Conservation (phyloP, 2,113 vertebrate species). For the Lamprotornis superbus region DNA sequence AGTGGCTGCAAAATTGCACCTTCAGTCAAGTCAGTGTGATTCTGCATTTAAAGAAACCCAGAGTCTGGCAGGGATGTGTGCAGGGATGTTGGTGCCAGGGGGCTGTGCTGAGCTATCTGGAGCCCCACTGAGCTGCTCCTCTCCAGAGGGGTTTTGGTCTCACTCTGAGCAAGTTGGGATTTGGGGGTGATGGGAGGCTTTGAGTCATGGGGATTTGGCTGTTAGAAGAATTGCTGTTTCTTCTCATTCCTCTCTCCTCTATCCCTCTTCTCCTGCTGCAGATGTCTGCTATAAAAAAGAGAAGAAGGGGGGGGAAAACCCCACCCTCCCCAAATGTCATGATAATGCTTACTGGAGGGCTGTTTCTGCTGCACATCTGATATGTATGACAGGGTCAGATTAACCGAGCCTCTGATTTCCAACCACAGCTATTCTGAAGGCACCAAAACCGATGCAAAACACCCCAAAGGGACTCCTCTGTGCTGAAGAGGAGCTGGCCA, state of each 20-base stretch:
- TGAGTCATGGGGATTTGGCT: not conserved
- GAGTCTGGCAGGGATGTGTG: not conserved
- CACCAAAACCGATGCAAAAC: slow-evolving; percentile 36
- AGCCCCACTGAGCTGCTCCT: not conserved
- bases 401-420: slow-evolving; percentile 53
- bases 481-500: not conserved
- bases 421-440: slow-evolving; percentile 50
- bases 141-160: not conserved
- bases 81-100: not conserved
- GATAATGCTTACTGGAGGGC: slow-evolving; percentile 47
- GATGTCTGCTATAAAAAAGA: slow-evolving; percentile 49
- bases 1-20: slow-evolving; percentile 29
- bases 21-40: not conserved
- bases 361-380: slow-evolving; percentile 61
- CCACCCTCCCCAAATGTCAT: slow-evolving; percentile 35
- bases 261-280: slow-evolving; percentile 10
- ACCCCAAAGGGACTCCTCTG: slow-evolving; percentile 14
- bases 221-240: not conserved
- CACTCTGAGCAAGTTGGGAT: not conserved
- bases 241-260: not conserved
- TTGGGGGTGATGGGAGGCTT: not conserved
- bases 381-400: slow-evolving; percentile 51
- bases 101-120: not conserved
- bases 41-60: not conserved
- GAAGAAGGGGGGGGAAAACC: not conserved